Percentiles rank a stretch among this genome's conserved stretches.
These are phyloP conservation scores for Netelia melanura DNA, from an alignment of 2,888 invertebrate genomes.

Conservation along the genomic window DNA sequence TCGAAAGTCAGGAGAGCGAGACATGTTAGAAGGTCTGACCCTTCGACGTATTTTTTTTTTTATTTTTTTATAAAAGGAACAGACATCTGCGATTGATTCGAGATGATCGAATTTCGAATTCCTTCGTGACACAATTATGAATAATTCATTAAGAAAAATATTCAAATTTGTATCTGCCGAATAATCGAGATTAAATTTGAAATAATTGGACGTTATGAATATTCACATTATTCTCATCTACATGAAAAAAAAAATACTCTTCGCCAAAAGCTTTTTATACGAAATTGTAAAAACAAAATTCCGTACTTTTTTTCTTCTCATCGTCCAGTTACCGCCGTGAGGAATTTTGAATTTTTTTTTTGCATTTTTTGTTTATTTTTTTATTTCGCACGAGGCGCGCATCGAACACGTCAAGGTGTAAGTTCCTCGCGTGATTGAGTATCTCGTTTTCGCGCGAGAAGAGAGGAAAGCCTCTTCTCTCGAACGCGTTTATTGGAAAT, in stretches of 20 bases:
- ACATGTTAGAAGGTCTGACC: neutral
- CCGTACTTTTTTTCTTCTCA: neutral
- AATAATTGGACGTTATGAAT: no score
- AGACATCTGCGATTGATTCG: no score
- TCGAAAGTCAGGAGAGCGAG: neutral
- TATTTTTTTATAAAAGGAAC: no score
- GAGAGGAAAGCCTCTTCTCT: neutral
- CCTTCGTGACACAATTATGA: neutral
- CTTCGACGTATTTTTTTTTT: neutral
- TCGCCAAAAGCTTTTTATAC: neutral
- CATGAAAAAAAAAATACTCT: neutral
- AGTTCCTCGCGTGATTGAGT: slow-evolving; percentile 44
- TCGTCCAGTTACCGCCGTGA: neutral
- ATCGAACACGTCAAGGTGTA: slow-evolving; percentile 28
- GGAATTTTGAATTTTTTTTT: neutral
- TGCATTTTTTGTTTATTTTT: neutral
- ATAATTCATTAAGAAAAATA: neutral
- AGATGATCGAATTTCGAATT: neutral
- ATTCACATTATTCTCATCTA: no score
- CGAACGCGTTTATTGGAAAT: neutral
- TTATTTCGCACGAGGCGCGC: neutral
- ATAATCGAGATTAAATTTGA: neutral
- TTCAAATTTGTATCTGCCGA: neutral
- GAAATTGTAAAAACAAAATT: neutral
- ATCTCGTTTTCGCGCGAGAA: neutral